phyloP scores from a whole-genome alignment of 2,113 vertebrate genomes.

The Ictalurus punctatus region DNA sequence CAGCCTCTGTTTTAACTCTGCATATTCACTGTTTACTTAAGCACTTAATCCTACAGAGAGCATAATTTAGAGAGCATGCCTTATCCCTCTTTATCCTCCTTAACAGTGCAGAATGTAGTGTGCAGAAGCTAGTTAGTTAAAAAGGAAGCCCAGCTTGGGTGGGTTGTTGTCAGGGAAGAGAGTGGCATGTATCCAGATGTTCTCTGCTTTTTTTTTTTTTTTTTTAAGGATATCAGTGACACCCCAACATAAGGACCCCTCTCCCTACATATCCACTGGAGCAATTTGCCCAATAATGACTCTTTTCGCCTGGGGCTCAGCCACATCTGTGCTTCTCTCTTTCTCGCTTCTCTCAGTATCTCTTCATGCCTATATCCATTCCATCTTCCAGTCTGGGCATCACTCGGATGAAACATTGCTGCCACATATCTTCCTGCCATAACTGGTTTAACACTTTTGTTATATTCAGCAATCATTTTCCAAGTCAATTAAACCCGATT shows the following conservation, averaged over 20 bases:
- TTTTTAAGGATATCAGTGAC: slow-evolving; percentile 62
- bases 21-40: slow-evolving; percentile 67
- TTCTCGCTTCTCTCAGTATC: slow-evolving; percentile 20
- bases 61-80: slow-evolving; percentile 72
- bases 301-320: slow-evolving; percentile 72
- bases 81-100: slow-evolving; percentile 68
- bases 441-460: slow-evolving; percentile 23
- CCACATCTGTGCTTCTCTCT: slow-evolving; percentile 68
- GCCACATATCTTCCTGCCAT: slow-evolving; percentile 30
- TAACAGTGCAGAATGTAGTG: slow-evolving; percentile 65
- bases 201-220: slow-evolving; percentile 63
- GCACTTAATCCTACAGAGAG: slow-evolving; percentile 68
- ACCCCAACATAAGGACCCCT: slow-evolving; percentile 66
- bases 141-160: slow-evolving; percentile 61
- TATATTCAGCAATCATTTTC: slow-evolving; percentile 6
- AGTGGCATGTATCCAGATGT: slow-evolving; percentile 74
- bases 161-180: slow-evolving; percentile 74
- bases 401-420: slow-evolving; percentile 22
- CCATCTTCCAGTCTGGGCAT: slow-evolving; percentile 27
- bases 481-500: slow-evolving; percentile 1
- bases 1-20: slow-evolving; percentile 60
- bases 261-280: slow-evolving; percentile 66
- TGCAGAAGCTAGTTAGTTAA: slow-evolving; percentile 73
- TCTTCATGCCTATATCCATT: slow-evolving; percentile 18
- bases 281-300: slow-evolving; percentile 78